These are phyloP conservation scores for Aptenodytes forsteri DNA, from an alignment of 2,113 vertebrate genomes.

Conservation along the genomic window DNA sequence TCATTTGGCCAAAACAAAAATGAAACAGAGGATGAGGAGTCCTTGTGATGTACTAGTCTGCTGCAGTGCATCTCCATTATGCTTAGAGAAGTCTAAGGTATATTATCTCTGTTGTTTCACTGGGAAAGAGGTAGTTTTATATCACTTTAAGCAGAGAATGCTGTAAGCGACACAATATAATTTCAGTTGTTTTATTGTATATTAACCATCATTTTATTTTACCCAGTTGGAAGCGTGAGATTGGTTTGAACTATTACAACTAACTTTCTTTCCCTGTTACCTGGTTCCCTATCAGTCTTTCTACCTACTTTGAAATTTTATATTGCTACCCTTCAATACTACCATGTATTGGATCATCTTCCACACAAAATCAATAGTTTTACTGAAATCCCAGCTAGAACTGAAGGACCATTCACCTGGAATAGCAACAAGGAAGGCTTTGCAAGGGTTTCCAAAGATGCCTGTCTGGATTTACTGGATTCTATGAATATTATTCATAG, in stretches of 20 bases:
- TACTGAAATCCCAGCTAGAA: neutral
- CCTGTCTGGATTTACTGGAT: neutral
- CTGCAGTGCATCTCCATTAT: neutral
- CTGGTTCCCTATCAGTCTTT: neutral
- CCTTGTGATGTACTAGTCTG: neutral
- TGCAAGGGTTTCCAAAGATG: neutral
- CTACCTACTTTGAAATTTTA: neutral
- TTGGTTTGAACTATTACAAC: neutral
- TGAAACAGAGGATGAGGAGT: neutral
- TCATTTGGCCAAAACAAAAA: neutral
- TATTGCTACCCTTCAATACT: neutral
- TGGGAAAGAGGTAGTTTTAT: neutral
- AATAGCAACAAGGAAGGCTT: neutral
- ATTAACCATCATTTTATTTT: neutral
- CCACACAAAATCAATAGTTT: neutral
- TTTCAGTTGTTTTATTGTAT: neutral
- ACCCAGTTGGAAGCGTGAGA: neutral
- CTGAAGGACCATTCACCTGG: neutral
- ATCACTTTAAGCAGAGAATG: neutral
- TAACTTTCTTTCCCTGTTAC: neutral
- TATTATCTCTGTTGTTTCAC: neutral
- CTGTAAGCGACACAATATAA: neutral
- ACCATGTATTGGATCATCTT: neutral
- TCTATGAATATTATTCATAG: neutral
- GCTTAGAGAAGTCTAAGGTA: neutral